Base-by-base conservation (phyloP, 2,888 invertebrate genomes). In the Hypomecis atomaria region DNA sequence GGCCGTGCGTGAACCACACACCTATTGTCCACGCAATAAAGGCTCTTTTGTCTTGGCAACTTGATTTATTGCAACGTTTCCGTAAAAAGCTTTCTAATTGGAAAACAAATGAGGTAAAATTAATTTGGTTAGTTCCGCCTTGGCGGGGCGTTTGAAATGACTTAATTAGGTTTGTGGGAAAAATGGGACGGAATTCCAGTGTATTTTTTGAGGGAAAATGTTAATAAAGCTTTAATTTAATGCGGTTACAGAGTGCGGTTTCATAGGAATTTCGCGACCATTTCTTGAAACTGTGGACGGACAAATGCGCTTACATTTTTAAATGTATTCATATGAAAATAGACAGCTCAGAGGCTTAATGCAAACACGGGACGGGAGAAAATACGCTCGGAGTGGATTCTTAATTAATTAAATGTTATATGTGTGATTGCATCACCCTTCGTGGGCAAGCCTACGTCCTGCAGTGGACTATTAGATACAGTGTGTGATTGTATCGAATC, bases 91-190 rank as follows among this genome's bases (percentile, higher is more conserved):
- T 65, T 68, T 69, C 65, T 70, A 71, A 67, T 71, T 71, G 68
- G 63, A 62, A 70, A 70, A 71, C 71, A 70, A 71, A 70, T 71
- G 71, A 68, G 68, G 55, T 66, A 70, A 68, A 70, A 70, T 71
- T 70, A 71, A 70, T 68, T 71, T 68, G 50, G 68, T 68, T 71
- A 61, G 68, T 67, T 71, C 66, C 65, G 65, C 62, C 67, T 64
- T 66, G 60, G 64, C 61, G 54, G 59, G 56, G 66, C 65, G 66
- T 65, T 71, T 66, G 66, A 54, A 66, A 62, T 65, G 61, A 70
- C 63, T 70, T 70, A 68, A 71, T 70, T 71, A 64, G 49, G 59
- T 65, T 65, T 58, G 54, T 45, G 52, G 60, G 57, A 65, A 65
- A 65, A 65, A 60, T 65, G 65, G 59, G 52, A 52, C 52, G 44